Percentiles rank a stretch among this genome's conserved stretches.
Conservation (phyloP, 2,797 vertebrate species). For the Macropodus opercularis region DNA sequence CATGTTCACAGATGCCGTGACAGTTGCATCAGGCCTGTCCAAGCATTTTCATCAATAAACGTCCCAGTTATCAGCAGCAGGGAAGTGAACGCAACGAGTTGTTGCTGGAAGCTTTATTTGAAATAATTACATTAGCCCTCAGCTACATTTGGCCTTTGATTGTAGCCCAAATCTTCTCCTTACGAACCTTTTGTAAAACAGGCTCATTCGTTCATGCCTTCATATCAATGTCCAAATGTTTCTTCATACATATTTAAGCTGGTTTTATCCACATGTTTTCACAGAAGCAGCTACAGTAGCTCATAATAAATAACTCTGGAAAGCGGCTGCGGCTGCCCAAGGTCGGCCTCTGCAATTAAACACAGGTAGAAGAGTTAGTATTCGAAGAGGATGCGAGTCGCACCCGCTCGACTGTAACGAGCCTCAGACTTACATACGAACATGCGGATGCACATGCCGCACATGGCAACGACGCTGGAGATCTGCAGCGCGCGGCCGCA, state of each 20-base stretch:
- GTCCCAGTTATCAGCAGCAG: not conserved
- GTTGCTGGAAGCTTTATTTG: constrained; percentile 9
- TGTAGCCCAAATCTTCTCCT: too few relatives aligned
- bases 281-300: not conserved
- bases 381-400: too few relatives aligned
- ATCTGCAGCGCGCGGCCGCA: constrained; percentile 74
- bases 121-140: constrained; percentile 6
- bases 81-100: not conserved
- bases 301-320: constrained; percentile 10
- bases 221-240: not conserved
- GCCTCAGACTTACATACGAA: constrained; percentile 68
- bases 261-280: not conserved
- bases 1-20: not conserved
- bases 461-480: constrained; percentile 64
- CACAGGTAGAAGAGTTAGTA: not conserved
- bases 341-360: constrained; percentile 43
- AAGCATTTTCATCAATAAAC: constrained; percentile 24
- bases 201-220: not conserved
- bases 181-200: too few relatives aligned
- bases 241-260: not conserved
- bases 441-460: constrained; percentile 71
- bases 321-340: constrained; percentile 13
- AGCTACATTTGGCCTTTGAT: too few relatives aligned
- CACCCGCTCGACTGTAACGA: not conserved
- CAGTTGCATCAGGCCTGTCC: constrained; percentile 11